phyloP scores from a whole-genome alignment of 2,888 invertebrate genomes.

The Eristalinus aeneus region DNA sequence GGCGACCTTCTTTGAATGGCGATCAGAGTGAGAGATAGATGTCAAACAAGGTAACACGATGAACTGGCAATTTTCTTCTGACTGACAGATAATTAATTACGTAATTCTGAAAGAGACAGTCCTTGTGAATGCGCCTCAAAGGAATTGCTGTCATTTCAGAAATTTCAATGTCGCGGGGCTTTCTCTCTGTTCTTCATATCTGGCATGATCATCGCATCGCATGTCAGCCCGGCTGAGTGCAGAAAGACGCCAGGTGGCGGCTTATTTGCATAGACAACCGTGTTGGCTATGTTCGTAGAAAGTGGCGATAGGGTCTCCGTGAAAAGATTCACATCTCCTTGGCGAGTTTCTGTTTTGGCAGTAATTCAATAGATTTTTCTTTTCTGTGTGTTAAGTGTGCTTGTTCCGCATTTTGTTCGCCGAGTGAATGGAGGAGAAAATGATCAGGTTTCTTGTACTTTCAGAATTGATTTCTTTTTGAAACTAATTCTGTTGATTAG shows the following conservation, averaged over 20 bases:
- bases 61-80: background rate
- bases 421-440: background rate
- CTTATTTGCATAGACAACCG: background rate
- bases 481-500: too few relatives aligned
- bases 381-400: background rate
- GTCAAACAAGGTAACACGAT: background rate
- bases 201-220: background rate
- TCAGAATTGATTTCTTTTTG: too few relatives aligned
- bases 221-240: background rate
- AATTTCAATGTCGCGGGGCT: background rate
- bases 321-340: background rate
- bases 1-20: background rate
- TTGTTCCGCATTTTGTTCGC: background rate
- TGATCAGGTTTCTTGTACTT: too few relatives aligned
- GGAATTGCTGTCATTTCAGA: background rate
- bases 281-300: background rate
- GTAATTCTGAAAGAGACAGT: background rate
- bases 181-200: background rate
- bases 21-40: conserved; percentile 15
- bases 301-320: background rate
- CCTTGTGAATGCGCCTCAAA: background rate
- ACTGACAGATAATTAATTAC: background rate
- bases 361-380: background rate
- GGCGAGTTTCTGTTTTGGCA: background rate
- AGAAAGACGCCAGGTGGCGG: background rate